Evolutionary conservation across 2,113 vertebrate species (phyloP).

Genomic region (Ciconia maguari): DNA sequence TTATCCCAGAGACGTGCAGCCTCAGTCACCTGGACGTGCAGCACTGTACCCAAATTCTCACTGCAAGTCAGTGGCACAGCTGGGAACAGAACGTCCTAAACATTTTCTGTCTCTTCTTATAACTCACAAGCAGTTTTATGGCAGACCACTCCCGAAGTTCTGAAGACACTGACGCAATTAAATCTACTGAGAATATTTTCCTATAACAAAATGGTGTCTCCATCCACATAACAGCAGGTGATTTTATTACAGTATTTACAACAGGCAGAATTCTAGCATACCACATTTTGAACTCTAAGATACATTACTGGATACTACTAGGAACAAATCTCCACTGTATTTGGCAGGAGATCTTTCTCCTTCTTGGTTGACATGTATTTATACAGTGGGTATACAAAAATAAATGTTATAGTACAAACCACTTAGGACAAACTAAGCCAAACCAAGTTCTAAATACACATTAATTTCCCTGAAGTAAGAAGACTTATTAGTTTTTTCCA

Average conservation of each 20-base stretch:
- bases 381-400: conserved; percentile 4
- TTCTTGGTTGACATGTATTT: conserved; percentile 15
- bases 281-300: neutral
- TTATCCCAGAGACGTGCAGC: neutral
- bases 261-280: neutral
- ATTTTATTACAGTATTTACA: conserved; percentile 27
- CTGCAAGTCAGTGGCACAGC: neutral
- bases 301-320: neutral
- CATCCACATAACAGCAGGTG: conserved; percentile 6
- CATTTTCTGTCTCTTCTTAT: neutral
- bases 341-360: neutral
- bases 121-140: neutral
- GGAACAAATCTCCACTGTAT: neutral
- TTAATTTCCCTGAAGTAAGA: conserved; percentile 1
- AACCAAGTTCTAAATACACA: neutral
- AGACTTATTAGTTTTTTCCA: conserved; percentile 7
- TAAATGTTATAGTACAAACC: conserved; percentile 21
- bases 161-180: neutral
- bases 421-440: neutral
- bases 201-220: neutral
- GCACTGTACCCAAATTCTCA: neutral
- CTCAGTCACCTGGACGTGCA: neutral
- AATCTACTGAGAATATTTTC: conserved; percentile 6
- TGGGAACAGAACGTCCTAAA: neutral
- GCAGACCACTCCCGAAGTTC: neutral